A percentile compares a stretch with the other conserved stretches of the same genome.
phyloP scores from a whole-genome alignment of 2,113 vertebrate species.

The Ophthalmotilapia sp. region DNA sequence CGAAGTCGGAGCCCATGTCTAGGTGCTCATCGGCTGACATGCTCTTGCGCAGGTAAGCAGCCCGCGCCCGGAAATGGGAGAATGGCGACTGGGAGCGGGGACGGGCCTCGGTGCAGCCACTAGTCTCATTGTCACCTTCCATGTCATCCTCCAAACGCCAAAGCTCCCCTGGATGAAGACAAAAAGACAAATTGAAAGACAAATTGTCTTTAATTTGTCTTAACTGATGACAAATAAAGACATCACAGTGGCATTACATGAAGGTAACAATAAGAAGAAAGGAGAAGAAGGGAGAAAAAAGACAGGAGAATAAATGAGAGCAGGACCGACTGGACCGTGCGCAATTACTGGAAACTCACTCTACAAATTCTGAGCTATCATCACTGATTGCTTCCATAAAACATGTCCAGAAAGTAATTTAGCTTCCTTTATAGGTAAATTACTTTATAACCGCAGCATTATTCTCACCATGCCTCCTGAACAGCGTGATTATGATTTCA shows the following conservation, averaged over 20 bases:
- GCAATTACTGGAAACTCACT: constrained; percentile 6
- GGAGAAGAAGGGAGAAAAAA: background rate
- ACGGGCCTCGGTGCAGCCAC: constrained; percentile 23
- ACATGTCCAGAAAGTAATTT: constrained; percentile 1
- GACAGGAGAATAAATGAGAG: background rate
- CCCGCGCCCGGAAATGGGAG: constrained; percentile 72
- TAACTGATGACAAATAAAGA: background rate
- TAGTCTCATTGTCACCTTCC: constrained; percentile 50
- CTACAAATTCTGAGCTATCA: background rate
- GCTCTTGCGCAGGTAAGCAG: constrained; percentile 86
- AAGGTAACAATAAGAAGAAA: background rate
- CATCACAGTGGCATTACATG: background rate
- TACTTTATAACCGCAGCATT: background rate
- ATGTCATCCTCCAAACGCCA: constrained; percentile 82
- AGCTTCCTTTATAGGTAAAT: constrained; percentile 1
- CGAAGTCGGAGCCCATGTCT: constrained; percentile 64
- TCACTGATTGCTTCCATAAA: constrained; percentile 16
- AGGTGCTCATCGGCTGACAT: constrained; percentile 83
- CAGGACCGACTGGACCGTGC: background rate
- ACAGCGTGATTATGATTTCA: constrained; percentile 6
- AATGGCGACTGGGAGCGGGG: constrained; percentile 75
- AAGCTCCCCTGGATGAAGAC: constrained; percentile 68
- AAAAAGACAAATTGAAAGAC: background rate
- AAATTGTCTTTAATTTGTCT: background rate
- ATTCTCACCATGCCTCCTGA: background rate